Evolutionary conservation across 2,113 vertebrate genomes (phyloP), one percentile per base, ranked within the genome.

Genomic region (Sylvilagus bachmani): DNA sequence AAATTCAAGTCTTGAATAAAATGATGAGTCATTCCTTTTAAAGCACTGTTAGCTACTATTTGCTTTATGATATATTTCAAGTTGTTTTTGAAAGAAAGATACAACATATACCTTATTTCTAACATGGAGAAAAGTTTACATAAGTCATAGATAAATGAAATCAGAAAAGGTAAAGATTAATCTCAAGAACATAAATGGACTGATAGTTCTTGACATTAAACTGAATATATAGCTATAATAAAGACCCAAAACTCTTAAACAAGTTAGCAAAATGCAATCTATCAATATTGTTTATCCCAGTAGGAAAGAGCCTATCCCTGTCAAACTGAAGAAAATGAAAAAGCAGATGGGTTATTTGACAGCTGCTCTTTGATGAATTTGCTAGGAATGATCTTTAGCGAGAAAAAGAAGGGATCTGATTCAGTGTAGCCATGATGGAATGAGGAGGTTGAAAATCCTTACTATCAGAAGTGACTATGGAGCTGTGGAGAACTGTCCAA

Each of bases 41-140:
- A 80, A 73, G 16, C 58, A 64, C 1, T 38, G 1, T 69, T 19
- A 6, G 2, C 10, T 36, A 31, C 27, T 21, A 31, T 79, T 82
- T 89, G 14, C 21, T 91, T 67, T 58, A 27, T 62, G 86, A 62
- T 55, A 11, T 29, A 75, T 81, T 94, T 96, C 81, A 77, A 62
- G 29, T 82, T 91, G 5, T 77, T 83, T 90, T 58, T 69, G 5
- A 67, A 74, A 92, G 31, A 80, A 85, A 53, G 6, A 61, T 69
- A 21, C 64, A 31, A 5, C 71, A 78, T 12, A 64, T 53, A 51
- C 64, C 64, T 86, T 83, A 82, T 74, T 82, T 89, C 25, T 79
- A 78, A 90, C 49, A 9, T 87, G 4, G 55, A 55, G n/a, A 51
- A 86, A 55, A 67, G 0, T 80, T 86, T 66, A 51, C 24, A 51